A percentile compares a stretch with the other conserved stretches of the same genome.
Evolutionary conservation across 1,140 invertebrate species (phyloP).

Genomic region (Phenacoccus solenopsis): DNA sequence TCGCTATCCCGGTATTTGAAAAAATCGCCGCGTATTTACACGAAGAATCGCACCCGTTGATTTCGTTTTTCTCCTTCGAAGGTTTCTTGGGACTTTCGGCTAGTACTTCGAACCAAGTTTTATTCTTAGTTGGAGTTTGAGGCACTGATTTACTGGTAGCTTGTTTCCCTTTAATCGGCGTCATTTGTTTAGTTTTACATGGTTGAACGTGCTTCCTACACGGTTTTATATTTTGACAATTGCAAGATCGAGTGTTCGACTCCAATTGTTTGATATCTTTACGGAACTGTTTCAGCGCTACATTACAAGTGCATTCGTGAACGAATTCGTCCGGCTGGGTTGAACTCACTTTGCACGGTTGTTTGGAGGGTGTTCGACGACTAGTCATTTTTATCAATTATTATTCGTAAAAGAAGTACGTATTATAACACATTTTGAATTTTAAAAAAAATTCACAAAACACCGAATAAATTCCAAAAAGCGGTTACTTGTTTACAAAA

Average conservation of each 20-base stretch:
- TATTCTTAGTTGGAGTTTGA: not conserved
- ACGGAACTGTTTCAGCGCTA: not conserved
- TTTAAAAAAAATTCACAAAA: not conserved
- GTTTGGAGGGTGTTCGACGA: not conserved
- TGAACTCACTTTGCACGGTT: not conserved
- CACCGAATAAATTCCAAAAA: not conserved
- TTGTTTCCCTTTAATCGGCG: not conserved
- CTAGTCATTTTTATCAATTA: not conserved
- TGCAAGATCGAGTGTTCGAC: not conserved
- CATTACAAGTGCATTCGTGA: not conserved
- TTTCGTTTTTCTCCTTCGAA: not conserved
- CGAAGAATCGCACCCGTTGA: not conserved
- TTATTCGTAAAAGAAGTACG: no score
- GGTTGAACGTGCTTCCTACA: not conserved
- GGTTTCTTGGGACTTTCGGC: not conserved
- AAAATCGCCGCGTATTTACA: not conserved
- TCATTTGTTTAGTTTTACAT: not conserved
- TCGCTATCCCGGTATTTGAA: not conserved
- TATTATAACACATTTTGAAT: not conserved
- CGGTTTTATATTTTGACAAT: not conserved
- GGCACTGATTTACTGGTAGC: not conserved
- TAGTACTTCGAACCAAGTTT: constrained; percentile 6
- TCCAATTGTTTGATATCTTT: not conserved
- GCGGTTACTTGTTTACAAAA: not conserved
- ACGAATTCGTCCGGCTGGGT: not conserved